Conservation (phyloP, 2,113 vertebrate genomes). For the Equus przewalskii region DNA sequence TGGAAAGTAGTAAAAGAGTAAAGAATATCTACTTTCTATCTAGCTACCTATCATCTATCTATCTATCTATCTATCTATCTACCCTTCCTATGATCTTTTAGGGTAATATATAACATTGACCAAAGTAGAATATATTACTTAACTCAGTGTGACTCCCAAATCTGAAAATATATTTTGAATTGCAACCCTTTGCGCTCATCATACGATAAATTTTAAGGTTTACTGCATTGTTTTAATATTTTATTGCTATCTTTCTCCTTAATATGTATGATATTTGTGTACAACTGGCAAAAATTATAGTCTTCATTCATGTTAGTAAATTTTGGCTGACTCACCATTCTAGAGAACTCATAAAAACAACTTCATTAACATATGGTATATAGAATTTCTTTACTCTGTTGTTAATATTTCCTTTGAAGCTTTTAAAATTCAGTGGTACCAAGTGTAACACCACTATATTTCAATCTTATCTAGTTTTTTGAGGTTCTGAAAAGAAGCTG, state of each 20-base stretch:
- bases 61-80: neutral
- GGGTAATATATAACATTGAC: neutral
- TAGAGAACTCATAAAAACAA: slow-evolving; percentile 40
- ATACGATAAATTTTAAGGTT: slow-evolving; percentile 46
- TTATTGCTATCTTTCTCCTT: slow-evolving; percentile 23
- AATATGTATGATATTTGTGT: neutral
- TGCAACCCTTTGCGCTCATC: neutral
- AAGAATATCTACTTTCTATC: neutral
- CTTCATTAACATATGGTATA: neutral
- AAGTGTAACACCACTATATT: neutral
- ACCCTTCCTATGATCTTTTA: neutral
- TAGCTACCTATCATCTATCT: neutral
- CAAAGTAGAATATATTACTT: neutral
- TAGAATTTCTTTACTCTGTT: neutral
- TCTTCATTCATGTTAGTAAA: slow-evolving; percentile 1
- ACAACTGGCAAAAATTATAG: slow-evolving; percentile 48
- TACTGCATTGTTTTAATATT: slow-evolving; percentile 48
- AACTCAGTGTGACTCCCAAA: slow-evolving; percentile 6
- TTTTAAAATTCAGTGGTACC: slow-evolving; percentile 53
- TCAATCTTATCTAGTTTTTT: neutral
- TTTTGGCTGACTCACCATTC: neutral
- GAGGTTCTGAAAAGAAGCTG: neutral
- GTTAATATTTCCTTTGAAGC: slow-evolving; percentile 52
- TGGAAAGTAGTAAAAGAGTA: neutral
- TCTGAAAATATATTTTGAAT: slow-evolving; percentile 43